Percentiles rank a stretch among this genome's conserved stretches.
Conservation (phyloP, 2,797 vertebrate genomes). For the Saguinus oedipus region DNA sequence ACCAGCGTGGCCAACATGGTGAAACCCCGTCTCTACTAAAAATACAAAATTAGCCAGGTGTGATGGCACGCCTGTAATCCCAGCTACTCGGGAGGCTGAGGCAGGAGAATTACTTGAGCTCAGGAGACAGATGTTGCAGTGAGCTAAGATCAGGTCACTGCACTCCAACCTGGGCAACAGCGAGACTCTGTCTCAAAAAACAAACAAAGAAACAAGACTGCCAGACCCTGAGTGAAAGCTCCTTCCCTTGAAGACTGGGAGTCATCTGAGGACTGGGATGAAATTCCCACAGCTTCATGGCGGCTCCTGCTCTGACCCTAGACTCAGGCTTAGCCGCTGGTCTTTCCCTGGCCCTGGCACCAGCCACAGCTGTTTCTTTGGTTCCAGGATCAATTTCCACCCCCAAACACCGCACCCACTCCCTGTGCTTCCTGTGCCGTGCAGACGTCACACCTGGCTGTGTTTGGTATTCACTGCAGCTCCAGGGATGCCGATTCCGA, state of each 20-base stretch:
- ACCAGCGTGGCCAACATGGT: background rate
- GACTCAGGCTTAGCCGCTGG: background rate
- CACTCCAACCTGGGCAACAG: background rate
- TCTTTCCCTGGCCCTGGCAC: background rate
- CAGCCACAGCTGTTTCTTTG: background rate
- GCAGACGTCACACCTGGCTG: accelerated
- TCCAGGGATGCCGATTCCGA: background rate
- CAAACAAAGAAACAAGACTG: background rate
- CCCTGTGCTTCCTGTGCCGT: background rate
- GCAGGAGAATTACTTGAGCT: background rate
- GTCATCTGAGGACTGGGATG: background rate
- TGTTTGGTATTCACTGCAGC: background rate
- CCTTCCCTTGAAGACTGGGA: background rate
- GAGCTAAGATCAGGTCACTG: background rate
- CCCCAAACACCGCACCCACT: background rate
- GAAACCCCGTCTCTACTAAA: background rate
- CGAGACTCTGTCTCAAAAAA: background rate
- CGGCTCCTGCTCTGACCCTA: background rate
- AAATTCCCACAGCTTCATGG: background rate
- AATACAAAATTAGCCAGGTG: background rate
- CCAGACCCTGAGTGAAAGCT: background rate
- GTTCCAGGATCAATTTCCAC: background rate
- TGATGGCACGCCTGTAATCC: background rate
- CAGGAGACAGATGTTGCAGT: background rate
- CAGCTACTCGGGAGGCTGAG: background rate